Evolutionary conservation across 2,113 vertebrate genomes (phyloP).

Genomic region (Sapayoa aenigma): DNA sequence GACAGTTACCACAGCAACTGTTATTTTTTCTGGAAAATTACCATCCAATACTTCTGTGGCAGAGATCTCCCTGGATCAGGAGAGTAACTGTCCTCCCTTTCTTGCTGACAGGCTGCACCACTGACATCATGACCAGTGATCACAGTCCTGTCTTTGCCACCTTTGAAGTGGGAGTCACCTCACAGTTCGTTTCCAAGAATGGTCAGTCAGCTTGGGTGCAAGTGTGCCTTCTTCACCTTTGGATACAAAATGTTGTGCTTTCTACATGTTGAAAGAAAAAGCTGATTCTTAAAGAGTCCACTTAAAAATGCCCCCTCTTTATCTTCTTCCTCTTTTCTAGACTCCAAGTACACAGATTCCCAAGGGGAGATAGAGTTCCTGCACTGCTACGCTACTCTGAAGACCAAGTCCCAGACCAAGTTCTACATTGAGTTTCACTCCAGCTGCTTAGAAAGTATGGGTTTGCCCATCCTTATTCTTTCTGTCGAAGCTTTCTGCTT

Average conservation of each 20-base stretch:
- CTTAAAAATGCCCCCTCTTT: neutral
- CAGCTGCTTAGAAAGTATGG: slow-evolving; percentile 91
- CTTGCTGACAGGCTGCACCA: slow-evolving; percentile 85
- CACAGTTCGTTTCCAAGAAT: slow-evolving; percentile 96
- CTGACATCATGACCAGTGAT: slow-evolving; percentile 94
- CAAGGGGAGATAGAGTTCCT: slow-evolving; percentile 91
- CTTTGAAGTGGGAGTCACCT: slow-evolving; percentile 95
- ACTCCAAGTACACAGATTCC: slow-evolving; percentile 79
- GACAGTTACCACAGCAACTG: slow-evolving; percentile 21
- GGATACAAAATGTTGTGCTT: neutral
- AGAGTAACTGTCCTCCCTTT: neutral
- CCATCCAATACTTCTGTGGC: neutral
- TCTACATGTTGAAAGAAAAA: neutral
- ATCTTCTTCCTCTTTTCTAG: slow-evolving; percentile 62
- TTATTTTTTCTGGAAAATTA: neutral
- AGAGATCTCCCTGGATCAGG: neutral
- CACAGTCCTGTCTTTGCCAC: slow-evolving; percentile 96
- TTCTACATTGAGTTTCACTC: slow-evolving; percentile 97
- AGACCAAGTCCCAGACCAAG: slow-evolving; percentile 94
- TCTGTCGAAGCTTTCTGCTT: neutral
- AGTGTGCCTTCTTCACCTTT: neutral
- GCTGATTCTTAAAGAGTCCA: neutral
- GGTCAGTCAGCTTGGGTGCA: slow-evolving; percentile 70
- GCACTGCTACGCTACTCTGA: slow-evolving; percentile 84
- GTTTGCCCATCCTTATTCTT: neutral